A percentile compares a stretch with the other conserved stretches of the same genome.
Conservation (phyloP, 2,888 invertebrate species). For the Cerastoderma edule region DNA sequence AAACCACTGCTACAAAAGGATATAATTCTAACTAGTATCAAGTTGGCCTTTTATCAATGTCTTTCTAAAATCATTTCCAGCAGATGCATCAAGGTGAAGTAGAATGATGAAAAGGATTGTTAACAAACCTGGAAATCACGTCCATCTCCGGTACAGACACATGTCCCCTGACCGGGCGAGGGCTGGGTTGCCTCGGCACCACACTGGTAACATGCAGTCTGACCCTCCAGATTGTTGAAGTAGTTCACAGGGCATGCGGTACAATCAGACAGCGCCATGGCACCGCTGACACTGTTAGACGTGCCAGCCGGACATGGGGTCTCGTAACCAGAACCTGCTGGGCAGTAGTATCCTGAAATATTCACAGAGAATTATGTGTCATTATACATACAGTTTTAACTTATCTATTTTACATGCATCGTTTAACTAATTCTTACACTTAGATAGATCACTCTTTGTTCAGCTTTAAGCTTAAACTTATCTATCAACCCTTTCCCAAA, state of each 20-base stretch:
- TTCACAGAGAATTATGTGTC: no score
- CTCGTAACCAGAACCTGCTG: conserved; percentile 70
- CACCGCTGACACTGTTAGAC: conserved; percentile 65
- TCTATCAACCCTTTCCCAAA: no score
- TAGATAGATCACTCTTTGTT: no score
- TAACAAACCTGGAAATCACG: conserved; percentile 80
- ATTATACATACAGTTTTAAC: no score
- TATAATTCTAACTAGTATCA: neutral
- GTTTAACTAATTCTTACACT: no score
- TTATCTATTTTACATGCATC: no score
- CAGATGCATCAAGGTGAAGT: neutral
- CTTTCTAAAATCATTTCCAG: neutral
- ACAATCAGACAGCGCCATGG: conserved; percentile 70
- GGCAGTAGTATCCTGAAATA: conserved; percentile 80
- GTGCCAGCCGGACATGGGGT: conserved; percentile 78
- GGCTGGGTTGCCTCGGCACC: conserved; percentile 77
- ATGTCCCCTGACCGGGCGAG: conserved; percentile 69
- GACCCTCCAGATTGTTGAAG: conserved; percentile 77
- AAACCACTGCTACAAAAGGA: neutral
- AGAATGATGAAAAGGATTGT: neutral
- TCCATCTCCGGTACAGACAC: conserved; percentile 78
- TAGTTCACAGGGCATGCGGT: conserved; percentile 72
- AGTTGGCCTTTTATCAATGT: neutral
- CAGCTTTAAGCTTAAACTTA: no score
- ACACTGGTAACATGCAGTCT: conserved; percentile 77